Evolutionary conservation across 2,113 vertebrate species (phyloP), one percentile per base, ranked within the genome.

Genomic region (Trichomycterus rosablanca): DNA sequence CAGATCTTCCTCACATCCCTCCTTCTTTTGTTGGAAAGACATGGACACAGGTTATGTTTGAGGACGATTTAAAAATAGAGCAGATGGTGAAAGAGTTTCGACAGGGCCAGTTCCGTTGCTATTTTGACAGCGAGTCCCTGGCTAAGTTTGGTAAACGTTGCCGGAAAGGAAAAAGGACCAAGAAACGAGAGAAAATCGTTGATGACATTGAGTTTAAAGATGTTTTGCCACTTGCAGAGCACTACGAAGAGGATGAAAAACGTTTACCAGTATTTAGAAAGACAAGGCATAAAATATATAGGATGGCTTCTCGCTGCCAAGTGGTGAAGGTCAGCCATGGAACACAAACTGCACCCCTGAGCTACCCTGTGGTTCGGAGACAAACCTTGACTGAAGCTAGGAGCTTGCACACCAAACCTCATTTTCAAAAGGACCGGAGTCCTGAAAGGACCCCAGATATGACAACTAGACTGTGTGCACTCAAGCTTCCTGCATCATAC

Each of bases 1-100:
- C 91, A 6, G 81, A 76, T 35, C 87, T 90, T 23, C 82, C 86
- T 52, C 80, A 88, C n/a, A 81, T 93, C 67, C 90, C 93, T 78
- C 80, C 86, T 66, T 91, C 91, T 57, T 93, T 93, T 80, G 85
- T 85, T 45, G 92, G 91, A 42, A 94, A 96, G 76, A 91, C 84
- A 0, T 88, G 85, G 90, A 80, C 87, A 48, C 91, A 94, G 56
- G 88, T 96, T 11, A 86, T 89, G 80, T 75, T 78, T 55, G 92
- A 94, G 80, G 91, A 94, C 50, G 88, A 95, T 67, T 66, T 86
- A 57, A 90, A 88, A 78, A 89, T 93, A 51, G 83, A 93, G 34
- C 74, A 66, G 11, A 82, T 95, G 43, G 88, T 93, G 9, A 86
- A 74, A 39, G 90, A 93, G 76, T 94, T 93, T 76, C 88, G 84